These are phyloP conservation scores for Diabrotica undecimpunctata DNA, from an alignment of 1,140 invertebrate genomes.

Conservation along the genomic window DNA sequence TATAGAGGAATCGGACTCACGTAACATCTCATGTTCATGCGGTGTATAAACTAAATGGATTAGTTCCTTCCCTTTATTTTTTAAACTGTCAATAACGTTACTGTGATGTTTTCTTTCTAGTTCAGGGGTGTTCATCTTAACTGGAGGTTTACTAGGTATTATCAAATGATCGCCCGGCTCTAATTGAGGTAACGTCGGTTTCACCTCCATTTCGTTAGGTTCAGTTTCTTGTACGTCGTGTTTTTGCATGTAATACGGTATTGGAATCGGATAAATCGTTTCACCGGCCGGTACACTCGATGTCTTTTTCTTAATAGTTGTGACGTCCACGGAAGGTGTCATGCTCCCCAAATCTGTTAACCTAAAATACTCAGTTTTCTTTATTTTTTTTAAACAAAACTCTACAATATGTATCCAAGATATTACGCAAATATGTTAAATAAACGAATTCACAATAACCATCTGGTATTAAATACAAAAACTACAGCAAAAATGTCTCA, in stretches of 20 bases:
- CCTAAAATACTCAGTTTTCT: conserved; percentile 45
- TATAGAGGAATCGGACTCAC: conserved; percentile 53
- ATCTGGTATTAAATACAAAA: too few relatives aligned
- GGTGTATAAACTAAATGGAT: conserved; percentile 64
- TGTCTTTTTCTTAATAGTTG: conserved; percentile 54
- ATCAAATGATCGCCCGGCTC: conserved; percentile 55
- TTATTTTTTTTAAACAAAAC: too few relatives aligned
- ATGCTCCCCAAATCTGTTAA: conserved; percentile 71
- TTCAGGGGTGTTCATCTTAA: conserved; percentile 65
- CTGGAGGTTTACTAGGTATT: conserved; percentile 48
- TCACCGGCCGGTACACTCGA: conserved; percentile 53
- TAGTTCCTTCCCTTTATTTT: conserved; percentile 59
- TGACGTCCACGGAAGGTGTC: conserved; percentile 44
- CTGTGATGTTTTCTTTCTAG: conserved; percentile 64
- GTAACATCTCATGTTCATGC: conserved; percentile 51
- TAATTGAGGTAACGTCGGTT: conserved; percentile 49
- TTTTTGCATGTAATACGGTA: conserved; percentile 37
- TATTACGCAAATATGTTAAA: too few relatives aligned
- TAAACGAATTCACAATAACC: too few relatives aligned
- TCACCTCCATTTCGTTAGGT: conserved; percentile 31
- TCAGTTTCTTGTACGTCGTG: conserved; percentile 26
- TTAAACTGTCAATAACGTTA: conserved; percentile 59
- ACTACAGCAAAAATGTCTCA: too few relatives aligned
- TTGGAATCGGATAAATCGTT: conserved; percentile 48
- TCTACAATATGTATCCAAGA: too few relatives aligned